Percentiles rank a stretch among this genome's conserved stretches.
These are phyloP conservation scores for Neoarius graeffei DNA, from an alignment of 2,113 vertebrate species.

Conservation along the genomic window DNA sequence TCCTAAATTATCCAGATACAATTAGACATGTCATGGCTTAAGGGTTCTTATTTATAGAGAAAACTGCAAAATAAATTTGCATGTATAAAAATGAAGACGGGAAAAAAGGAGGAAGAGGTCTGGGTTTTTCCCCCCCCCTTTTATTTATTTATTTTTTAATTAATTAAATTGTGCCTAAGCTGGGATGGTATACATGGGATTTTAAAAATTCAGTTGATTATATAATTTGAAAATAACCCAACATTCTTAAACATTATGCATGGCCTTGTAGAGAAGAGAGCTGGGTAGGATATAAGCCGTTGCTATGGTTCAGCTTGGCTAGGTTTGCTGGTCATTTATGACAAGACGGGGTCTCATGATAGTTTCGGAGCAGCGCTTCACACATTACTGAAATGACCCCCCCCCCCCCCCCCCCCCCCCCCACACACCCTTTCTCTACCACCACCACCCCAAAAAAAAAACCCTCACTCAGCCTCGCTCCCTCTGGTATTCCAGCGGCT, in stretches of 20 bases:
- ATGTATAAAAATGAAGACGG: slow-evolving; percentile 68
- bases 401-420: too few relatives aligned
- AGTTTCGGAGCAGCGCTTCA: slow-evolving; percentile 78
- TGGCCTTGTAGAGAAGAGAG: neutral
- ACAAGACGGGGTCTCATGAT: slow-evolving; percentile 81
- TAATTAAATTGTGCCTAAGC: slow-evolving; percentile 70
- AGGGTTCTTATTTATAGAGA: slow-evolving; percentile 67
- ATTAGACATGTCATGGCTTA: slow-evolving; percentile 73
- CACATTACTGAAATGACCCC: slow-evolving; percentile 76
- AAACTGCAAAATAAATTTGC: slow-evolving; percentile 67
- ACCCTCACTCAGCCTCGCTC: slow-evolving; percentile 73
- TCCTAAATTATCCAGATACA: slow-evolving; percentile 59
- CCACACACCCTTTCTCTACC: neutral
- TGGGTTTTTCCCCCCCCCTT: too few relatives aligned
- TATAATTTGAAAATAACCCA: neutral
- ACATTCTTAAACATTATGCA: neutral
- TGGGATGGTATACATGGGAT: slow-evolving; percentile 41
- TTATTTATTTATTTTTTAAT: slow-evolving; percentile 58
- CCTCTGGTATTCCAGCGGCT: slow-evolving; percentile 82
- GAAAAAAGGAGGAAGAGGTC: slow-evolving; percentile 53
- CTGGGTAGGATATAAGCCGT: slow-evolving; percentile 52
- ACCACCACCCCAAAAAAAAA: neutral
- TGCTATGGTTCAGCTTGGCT: slow-evolving; percentile 73
- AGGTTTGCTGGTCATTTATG: slow-evolving; percentile 87
- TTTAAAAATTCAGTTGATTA: slow-evolving; percentile 29